Percentiles rank a stretch among this genome's conserved stretches.
Conservation (phyloP, 1,140 invertebrate genomes). For the Frieseomelitta varia region DNA sequence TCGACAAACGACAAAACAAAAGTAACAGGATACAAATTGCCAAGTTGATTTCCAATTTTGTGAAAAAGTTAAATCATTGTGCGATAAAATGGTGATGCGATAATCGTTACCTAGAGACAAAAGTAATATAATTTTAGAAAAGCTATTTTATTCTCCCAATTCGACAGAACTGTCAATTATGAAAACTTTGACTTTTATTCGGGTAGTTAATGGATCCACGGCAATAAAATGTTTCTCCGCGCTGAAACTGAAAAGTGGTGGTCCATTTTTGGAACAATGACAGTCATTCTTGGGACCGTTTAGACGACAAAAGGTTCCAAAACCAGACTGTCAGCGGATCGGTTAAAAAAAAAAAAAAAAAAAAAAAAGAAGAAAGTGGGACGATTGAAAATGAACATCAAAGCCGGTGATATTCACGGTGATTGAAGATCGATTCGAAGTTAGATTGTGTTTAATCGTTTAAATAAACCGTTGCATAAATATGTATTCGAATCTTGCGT, state of each 20-base stretch:
- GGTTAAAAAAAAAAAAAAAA: too few relatives aligned
- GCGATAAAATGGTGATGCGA: neutral
- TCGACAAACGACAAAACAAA: neutral
- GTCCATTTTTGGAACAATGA: constrained; percentile 3
- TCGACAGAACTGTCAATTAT: neutral
- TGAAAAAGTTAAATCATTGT: neutral
- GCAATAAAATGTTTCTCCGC: neutral
- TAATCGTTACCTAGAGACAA: neutral
- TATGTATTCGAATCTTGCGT: neutral
- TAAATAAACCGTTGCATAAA: neutral
- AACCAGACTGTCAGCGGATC: neutral
- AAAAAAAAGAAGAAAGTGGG: neutral
- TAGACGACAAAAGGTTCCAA: neutral
- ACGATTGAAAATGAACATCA: neutral
- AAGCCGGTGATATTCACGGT: too few relatives aligned
- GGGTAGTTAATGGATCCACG: neutral
- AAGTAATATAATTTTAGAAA: neutral
- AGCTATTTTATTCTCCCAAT: neutral
- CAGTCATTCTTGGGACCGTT: neutral
- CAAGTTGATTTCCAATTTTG: neutral
- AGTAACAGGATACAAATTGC: too few relatives aligned
- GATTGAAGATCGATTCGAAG: neutral
- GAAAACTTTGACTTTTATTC: neutral
- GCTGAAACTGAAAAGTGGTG: neutral
- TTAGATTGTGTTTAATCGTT: too few relatives aligned